Base-by-base conservation (phyloP, 2,888 invertebrate genomes). In the Phytoseiulus persimilis region DNA sequence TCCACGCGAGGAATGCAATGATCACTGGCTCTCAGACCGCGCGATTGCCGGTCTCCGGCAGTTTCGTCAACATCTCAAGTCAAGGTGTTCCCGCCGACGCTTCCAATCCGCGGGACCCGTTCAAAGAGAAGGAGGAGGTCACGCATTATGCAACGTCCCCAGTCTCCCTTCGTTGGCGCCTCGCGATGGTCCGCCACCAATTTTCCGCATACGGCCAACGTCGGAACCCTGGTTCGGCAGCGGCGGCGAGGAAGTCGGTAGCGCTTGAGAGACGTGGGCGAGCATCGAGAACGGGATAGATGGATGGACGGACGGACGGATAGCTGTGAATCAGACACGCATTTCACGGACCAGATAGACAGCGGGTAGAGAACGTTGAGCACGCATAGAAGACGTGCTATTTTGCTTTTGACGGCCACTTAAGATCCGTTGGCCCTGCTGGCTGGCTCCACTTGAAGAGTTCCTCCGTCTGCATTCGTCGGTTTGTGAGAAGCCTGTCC, bases 331-430 rank as follows among this genome's bases (percentile, higher is more conserved):
- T 28, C 65, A 28, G 65, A 65, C 65, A 23, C 11, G 65, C 65
- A 18, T 65, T 23, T 65, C 28, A 65, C 65, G 18, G 18, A 65
- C 65, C 65, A 65, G 65, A 65, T 65, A 65, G 65, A 65, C 65
- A 65, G 65, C 65, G 65, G 28, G 65, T 65, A 65, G 9, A 65
- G 65, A 65, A 65, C 65, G 65, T 65, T 65, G 65, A 65, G 65
- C 65, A 65, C 65, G 65, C 65, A 65, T 65, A 65, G 65, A 65
- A 65, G 65, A 65, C 65, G 65, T 65, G 65, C 65, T 65, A 65
- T 65, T 65, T 65, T 65, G 65, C 65, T 65, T 65, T 65, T 65
- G 65, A 65, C 65, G 65, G 65, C 65, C 65, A 65, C 65, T 65
- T 18, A 65, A 65, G 65, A 65, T 65, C 65, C 65, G 65, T 65